Evolutionary conservation across 2,113 vertebrate genomes (phyloP), one percentile per base, ranked within the genome.

Genomic region (Pachyramphus minor): DNA sequence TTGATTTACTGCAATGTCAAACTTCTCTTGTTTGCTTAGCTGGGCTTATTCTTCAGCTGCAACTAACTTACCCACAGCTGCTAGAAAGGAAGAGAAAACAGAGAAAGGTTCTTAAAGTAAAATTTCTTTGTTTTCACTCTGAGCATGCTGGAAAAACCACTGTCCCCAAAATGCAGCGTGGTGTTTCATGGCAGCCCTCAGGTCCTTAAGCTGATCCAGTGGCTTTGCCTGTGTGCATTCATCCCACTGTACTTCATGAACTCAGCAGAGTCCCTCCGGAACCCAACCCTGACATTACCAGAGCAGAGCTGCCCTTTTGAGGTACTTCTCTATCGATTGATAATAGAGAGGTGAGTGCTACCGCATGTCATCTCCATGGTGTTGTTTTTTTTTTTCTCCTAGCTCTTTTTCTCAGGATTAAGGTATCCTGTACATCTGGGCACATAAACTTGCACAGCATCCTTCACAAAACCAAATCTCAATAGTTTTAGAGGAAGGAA

Each of bases 271-370:
- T 42, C 66, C n/a, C 33, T 56, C 47, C 44, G 64, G 37, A 27
- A 79, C 28, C 42, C 41, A 89, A 37, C 53, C 12, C 37, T 58
- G 74, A 85, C 71, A 66, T 60, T 49, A 44, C 28, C 27, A 84
- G 44, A 75, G 47, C 23, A 58, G 37, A 91, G 44, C 15, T 68
- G 14, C 37, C 53, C 62, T 59, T 53, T 9, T 0, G 1, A 84
- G 56, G 19, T 49, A 56, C 50, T 55, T 69, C 37, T 72, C 35
- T 37, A 44, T 44, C 0, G 0, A 39, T 1, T 52, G 72, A 28
- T 28, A 91, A 68, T 0, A 68, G 17, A 86, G 52, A 78, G 35
- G n/a, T 6, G 6, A 75, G 24, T 41, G 44, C 24, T 81, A 20
- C 11, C 2, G 1, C 62, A 81, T 87, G 52, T 86, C 76, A 63